Evolutionary conservation across 2,888 invertebrate genomes (phyloP), one percentile per base, ranked within the genome.

Genomic region (Amaurobius ferox): DNA sequence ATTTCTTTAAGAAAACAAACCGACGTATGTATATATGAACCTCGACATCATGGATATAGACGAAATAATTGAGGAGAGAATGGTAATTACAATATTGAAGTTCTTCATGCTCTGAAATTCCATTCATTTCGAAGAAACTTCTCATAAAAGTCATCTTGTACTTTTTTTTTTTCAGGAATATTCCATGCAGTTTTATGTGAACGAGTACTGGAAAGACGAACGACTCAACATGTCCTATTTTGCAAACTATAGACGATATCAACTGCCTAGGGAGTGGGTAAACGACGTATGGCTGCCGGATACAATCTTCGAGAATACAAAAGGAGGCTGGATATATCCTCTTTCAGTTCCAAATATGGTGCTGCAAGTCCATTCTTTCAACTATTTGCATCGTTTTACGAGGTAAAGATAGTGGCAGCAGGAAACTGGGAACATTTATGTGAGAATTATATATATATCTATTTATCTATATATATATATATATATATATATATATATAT

Each of bases 111-210:
- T 35, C 9, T 35, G 6, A 7, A 35, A 35, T 35, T 35, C 35
- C 35, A 35, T 35, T 35, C 9, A 35, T 35, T 7, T 9, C 5
- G 6, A 35, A 35, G 6, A 35, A 35, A 35, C 9, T 35, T 35
- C 35, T 9, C 5, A 35, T 35, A 35, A n/a, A n/a, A n/a, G n/a
- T n/a, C n/a, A n/a, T n/a, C n/a, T n/a, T n/a, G n/a, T n/a, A n/a
- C n/a, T n/a, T n/a, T n/a, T n/a, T n/a, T 55, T 23, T 55, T 55
- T 55, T 6, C 48, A 86, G 86, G 86, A 86, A 16, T 86, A 66
- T 16, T 86, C 79, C 0, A 70, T 86, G 72, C 86, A 86, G 3
- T 79, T 86, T 26, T 86, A 86, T 26, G 79, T 79, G n/a, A 86
- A 73, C n/a, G 86, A 86, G 26, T 77, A 77, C 11, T 86, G 86